Base-by-base conservation (phyloP, 2,113 vertebrate genomes). In the Albula glossodonta region DNA sequence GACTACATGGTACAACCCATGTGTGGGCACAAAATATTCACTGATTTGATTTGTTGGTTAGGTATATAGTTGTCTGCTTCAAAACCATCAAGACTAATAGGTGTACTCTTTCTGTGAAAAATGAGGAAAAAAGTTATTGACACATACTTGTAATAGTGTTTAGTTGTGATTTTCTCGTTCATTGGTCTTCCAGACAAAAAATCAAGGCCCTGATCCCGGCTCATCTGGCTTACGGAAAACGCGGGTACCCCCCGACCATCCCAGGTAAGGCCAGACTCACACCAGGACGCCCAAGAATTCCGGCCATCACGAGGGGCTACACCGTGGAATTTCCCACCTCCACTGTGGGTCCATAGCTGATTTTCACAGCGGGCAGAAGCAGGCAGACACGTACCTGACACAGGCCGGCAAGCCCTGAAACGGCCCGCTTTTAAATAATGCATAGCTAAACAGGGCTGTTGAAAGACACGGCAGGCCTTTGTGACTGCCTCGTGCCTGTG, bases 191-290 rank as follows among this genome's bases (percentile, higher is more conserved):
- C 91, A 99, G 98, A 92, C 97, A 99, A 94, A 99, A 99, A 95
- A 96, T 98, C 87, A 98, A 97, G 94, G 95, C 97, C 86, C 96
- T 95, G 87, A 98, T 99, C 88, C 98, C 98, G 77, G 93, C 97
- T 91, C 96, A 98, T 87, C 91, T 99, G 85, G 98, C 96, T n/a
- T 99, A 99, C 9, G 98, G 98, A 89, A 99, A 99, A 89, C 92
- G 97, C 92, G 98, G 98, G 79, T 98, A 96, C 12, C 98, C 97
- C 0, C 98, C 98, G 0, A 96, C 95, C 11, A 96, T 99, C 89
- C 98, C 98, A 96, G 97, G 98, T 98, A 96, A n/a, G 60, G 79
- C 63, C 63, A 51, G 13, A n/a, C 80, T 12, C 81, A 83, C 60
- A 15, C 9, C 51, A n/a, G 17, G 6, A 57, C 8, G 41, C 49